Conservation (phyloP, 2,888 invertebrate species). For the Athalia rosae region DNA sequence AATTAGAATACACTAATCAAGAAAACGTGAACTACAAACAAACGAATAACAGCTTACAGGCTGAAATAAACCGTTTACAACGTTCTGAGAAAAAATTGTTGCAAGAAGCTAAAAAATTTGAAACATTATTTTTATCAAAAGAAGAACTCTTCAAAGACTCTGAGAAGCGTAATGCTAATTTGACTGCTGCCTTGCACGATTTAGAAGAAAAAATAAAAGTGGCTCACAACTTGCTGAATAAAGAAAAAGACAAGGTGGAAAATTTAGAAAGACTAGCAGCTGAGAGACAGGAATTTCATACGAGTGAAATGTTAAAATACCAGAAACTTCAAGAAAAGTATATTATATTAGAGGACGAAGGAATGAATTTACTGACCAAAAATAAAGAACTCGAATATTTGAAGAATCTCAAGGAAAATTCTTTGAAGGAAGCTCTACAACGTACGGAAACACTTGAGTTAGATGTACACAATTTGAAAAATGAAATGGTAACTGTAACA, state of each 20-base stretch:
- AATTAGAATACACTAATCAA: slow-evolving; percentile 51
- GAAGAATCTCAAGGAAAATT: slow-evolving; percentile 50
- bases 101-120: slow-evolving; percentile 5
- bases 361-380: slow-evolving; percentile 49
- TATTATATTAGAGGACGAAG: slow-evolving; percentile 49
- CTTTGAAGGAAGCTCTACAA: slow-evolving; percentile 43
- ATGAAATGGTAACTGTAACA: neutral
- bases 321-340: slow-evolving; percentile 37
- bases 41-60: slow-evolving; percentile 48
- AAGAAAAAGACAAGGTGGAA: slow-evolving; percentile 18
- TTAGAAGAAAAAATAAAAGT: slow-evolving; percentile 9
- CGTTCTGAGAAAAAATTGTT: slow-evolving; percentile 17
- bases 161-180: neutral
- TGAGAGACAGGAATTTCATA: slow-evolving; percentile 7
- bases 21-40: slow-evolving; percentile 53
- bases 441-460: neutral
- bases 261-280: slow-evolving; percentile 7
- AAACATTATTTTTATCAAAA: slow-evolving; percentile 48
- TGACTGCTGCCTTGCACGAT: neutral
- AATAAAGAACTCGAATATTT: slow-evolving; percentile 50
- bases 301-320: neutral
- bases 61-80: neutral
- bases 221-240: slow-evolving; percentile 4
- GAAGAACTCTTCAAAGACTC: slow-evolving; percentile 51
- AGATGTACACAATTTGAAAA: neutral